Conservation (phyloP, 2,113 vertebrate genomes). For the Zosterops pallidus region DNA sequence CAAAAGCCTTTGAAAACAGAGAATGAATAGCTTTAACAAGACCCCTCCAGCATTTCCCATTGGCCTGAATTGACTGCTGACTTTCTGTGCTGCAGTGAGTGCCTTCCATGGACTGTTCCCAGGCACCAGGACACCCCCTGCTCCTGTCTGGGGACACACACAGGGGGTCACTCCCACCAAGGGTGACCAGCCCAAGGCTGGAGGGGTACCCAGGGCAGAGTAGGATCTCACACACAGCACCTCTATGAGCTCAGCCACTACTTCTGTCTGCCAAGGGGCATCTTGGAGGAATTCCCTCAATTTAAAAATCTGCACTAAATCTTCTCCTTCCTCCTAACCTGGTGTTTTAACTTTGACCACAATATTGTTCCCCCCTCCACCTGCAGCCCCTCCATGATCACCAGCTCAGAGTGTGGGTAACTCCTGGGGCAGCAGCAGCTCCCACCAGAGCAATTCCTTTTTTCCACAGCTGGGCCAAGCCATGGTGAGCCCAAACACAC, state of each 20-base stretch:
- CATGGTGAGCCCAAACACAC: rapidly evolving
- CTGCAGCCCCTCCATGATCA: neutral
- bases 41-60: neutral
- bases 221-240: rapidly evolving
- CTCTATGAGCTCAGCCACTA: rapidly evolving
- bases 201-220: neutral
- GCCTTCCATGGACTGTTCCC: neutral
- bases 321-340: neutral
- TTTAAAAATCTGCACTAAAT: neutral
- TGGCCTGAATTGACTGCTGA: neutral
- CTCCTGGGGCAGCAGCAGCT: neutral
- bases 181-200: neutral
- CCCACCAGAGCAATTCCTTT: neutral
- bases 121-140: rapidly evolving
- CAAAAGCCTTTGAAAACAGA: neutral
- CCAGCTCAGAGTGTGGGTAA: rapidly evolving
- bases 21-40: neutral
- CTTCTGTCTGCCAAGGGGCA: neutral
- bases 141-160: neutral
- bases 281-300: neutral
- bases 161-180: rapidly evolving
- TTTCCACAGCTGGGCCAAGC: too few species aligned
- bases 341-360: neutral
- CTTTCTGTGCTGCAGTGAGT: rapidly evolving
- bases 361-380: neutral